Base-by-base conservation (phyloP, 1,140 invertebrate genomes). In the Drosophila suzukii region DNA sequence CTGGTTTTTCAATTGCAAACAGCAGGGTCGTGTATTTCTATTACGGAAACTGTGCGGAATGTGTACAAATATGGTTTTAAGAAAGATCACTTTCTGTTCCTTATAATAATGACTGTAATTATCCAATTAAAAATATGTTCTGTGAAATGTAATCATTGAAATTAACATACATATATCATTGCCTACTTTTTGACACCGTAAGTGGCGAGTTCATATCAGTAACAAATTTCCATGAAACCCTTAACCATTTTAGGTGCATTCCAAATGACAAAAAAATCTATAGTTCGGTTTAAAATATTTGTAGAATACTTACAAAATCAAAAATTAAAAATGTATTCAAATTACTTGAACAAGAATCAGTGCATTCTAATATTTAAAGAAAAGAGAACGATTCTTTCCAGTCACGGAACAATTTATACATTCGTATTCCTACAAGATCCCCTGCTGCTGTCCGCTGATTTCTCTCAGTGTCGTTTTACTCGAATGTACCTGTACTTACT, bases 381-480 rank as follows among this genome's bases (percentile, higher is more conserved):
- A 10, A 10, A 8, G 2, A 34, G 32, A 34, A 34, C 0, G 6
- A 34, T 34, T 34, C 32, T 34, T 8, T 7, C 32, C 36, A 38
- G 36, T 13, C 36, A 4, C 4, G 36, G 36, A 13, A 39, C 4
- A 44, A 43, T 17, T 8, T 43, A 20, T 20, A 44, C 15, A 50
- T 38, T 34, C 51, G 27, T 51, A 49, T 55, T 36, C 54, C 57
- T 38, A 46, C 13, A 38, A 49, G 30, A 46, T 41, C 2, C 24
- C 27, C 49, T 30, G 27, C 49, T 17, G 30, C 13, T 51, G 32
- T 0, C 32, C 46, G 34, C 57, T 44, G 50, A 46, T 61, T 74
- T 49, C 27, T 39, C 34, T 67, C 63, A 73, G 50, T 59, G 43
- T 61, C 17, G 30, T 36, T 36, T 20, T 20, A 47, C 54, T 43